Evolutionary conservation across 2,113 vertebrate genomes (phyloP).

Genomic region (Hippocampus mohnikei): DNA sequence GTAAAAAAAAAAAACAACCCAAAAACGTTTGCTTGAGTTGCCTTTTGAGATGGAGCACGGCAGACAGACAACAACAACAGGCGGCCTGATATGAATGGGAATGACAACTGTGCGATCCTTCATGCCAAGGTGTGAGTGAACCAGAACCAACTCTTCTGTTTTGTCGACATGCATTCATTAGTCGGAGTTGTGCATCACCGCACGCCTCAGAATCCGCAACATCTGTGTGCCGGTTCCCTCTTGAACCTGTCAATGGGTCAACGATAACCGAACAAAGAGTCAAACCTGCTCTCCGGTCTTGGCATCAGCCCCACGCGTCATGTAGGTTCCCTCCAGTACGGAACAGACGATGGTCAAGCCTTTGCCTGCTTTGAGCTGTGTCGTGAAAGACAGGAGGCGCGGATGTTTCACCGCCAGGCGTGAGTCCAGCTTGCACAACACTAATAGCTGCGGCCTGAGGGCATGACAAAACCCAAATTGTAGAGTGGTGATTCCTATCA

Average conservation of each 20-base stretch:
- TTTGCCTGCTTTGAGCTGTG: constrained; percentile 92
- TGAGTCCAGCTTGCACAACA: constrained; percentile 82
- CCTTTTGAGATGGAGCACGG: neutral
- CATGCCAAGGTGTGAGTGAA: neutral
- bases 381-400: constrained; percentile 84
- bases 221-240: no score
- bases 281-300: constrained; percentile 84
- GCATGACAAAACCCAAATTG: neutral
- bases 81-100: neutral
- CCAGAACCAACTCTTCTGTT: neutral
- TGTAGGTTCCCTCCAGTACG: constrained; percentile 87
- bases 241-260: neutral
- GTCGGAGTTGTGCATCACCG: neutral
- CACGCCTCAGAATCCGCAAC: neutral
- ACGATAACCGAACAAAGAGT: neutral
- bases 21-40: neutral
- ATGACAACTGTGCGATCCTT: neutral
- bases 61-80: neutral
- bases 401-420: constrained; percentile 85
- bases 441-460: constrained; percentile 86
- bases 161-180: neutral
- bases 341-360: constrained; percentile 91
- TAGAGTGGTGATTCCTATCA: neutral
- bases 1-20: no score
- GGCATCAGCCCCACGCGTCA: constrained; percentile 77